Base-by-base conservation (phyloP, 2,888 invertebrate genomes). In the Ommatoiulus sabulosus region DNA sequence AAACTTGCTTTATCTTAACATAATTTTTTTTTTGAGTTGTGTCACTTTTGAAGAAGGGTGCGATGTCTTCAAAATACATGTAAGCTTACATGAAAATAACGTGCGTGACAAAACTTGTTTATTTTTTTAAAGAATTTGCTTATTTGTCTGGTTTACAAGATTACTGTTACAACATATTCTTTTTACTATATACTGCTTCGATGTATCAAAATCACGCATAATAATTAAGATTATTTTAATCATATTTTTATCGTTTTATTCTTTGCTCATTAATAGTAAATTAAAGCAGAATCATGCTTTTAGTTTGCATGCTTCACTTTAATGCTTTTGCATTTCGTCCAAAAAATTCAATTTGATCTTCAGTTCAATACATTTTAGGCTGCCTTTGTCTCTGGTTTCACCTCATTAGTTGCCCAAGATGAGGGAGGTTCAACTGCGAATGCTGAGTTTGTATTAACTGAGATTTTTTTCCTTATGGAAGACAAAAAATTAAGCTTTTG, bases 341-440 rank as follows among this genome's bases (percentile, higher is more conserved):
- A 63, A 3, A 63, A 63, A n/a, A 63, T 63, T 63, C 63, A 63
- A 63, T 63, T 63, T 63, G 63, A 63, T 63, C 63, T 63, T 17
- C 15, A 63, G n/a, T 63, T 63, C 63, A 63, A 63, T 63, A 63
- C 17, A 20, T 63, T n/a, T 63, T 17, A 63, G 63, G 17, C 63
- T 6, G 7, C 63, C 4, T 63, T 20, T 63, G n/a, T 20, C 20
- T 63, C 4, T 63, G 17, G 20, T 63, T 63, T n/a, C n/a, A 63
- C 63, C n/a, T 63, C 63, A 63, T 63, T 63, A 63, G 20, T 63
- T n/a, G 63, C 63, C 63, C 63, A 63, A n/a, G 20, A 6, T 63
- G 20, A 63, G 63, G 35, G 35, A 63, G 63, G n/a, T 63, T 17
- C 17, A 63, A 20, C 63, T 17, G 17, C 17, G 17, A 52, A 52